These are phyloP conservation scores for Apostichopus californicus DNA, from an alignment of 35 echinoderm and acorn worm species.

Conservation along the genomic window DNA sequence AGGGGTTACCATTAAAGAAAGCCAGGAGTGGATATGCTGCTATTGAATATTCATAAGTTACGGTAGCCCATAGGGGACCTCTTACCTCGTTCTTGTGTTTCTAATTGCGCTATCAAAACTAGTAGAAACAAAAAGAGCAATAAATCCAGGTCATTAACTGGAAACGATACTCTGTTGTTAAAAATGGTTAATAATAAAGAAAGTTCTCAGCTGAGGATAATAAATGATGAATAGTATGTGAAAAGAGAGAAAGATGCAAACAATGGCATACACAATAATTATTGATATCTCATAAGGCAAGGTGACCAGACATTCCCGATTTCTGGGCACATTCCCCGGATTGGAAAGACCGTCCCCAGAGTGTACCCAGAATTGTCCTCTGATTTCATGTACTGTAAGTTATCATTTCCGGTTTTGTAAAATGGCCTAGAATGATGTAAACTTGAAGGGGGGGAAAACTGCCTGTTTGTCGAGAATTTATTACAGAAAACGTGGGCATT, in stretches of 20 bases:
- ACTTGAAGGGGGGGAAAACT: too few relatives aligned
- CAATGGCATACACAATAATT: neutral
- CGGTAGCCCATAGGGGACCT: neutral
- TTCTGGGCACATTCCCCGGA: too few relatives aligned
- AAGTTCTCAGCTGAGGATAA: neutral
- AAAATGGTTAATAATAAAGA: neutral
- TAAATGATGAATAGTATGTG: neutral
- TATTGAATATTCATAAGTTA: neutral
- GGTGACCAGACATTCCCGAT: too few relatives aligned
- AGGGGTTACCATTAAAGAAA: neutral
- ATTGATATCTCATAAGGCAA: too few relatives aligned
- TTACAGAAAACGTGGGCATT: too few relatives aligned
- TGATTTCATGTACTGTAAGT: too few relatives aligned
- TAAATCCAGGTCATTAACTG: neutral
- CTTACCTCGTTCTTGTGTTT: slow-evolving; percentile 46
- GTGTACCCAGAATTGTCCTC: too few relatives aligned
- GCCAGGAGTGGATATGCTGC: neutral
- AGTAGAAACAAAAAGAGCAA: slow-evolving; percentile 25
- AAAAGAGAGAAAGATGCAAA: neutral
- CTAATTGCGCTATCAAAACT: slow-evolving; percentile 36
- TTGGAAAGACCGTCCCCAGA: too few relatives aligned
- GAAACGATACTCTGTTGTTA: neutral
- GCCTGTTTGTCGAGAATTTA: too few relatives aligned
- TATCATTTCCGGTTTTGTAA: too few relatives aligned
- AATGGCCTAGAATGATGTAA: too few relatives aligned